Evolutionary conservation across 1,140 invertebrate genomes (phyloP), one percentile per base, ranked within the genome.

Genomic region (Trichonephila clavata): DNA sequence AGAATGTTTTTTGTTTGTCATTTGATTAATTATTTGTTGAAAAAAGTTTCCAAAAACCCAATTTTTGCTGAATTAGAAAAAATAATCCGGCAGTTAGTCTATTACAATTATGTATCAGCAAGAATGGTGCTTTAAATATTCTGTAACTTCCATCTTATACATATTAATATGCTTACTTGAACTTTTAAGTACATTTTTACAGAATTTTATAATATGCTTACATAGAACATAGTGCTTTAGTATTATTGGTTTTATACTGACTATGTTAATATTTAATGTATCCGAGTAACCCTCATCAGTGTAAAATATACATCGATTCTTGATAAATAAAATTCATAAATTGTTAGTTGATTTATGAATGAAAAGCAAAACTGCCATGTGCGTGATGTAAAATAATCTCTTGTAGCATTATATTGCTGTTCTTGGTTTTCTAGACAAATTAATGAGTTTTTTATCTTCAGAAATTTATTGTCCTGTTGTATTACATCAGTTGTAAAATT

Each of bases 131-230:
- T 77, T 77, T 16, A 39, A 77, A 77, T 77, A 77, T 77, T 77
- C 71, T 77, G 71, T 77, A 77, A 77, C 71, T 77, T 77, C 71
- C 71, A 77, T 77, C 14, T 77, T 77, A 39, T 77, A 32, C 71
- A 39, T 77, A 77, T 39, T 77, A 32, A 32, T 77, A 77, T 77
- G 71, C 27, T 24, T 68, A 68, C 65, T 50, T 50, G 24, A 24
- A 68, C 21, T 77, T 77, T 77, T 77, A 18, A 77, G 71, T 77
- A 32, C 32, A 16, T 77, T 27, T 39, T 77, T 77, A 39, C 71
- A 39, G 27, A 77, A 18, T 39, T 32, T 77, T 77, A 32, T 68
- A 68, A 77, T 32, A 39, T 77, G 71, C 71, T 39, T 77, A 27
- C 27, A 39, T 77, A 77, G 71, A 39, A 77, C 18, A 77, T 18